Evolutionary conservation across 1,140 invertebrate species (phyloP).

Genomic region (Pollicipes pollicipes): DNA sequence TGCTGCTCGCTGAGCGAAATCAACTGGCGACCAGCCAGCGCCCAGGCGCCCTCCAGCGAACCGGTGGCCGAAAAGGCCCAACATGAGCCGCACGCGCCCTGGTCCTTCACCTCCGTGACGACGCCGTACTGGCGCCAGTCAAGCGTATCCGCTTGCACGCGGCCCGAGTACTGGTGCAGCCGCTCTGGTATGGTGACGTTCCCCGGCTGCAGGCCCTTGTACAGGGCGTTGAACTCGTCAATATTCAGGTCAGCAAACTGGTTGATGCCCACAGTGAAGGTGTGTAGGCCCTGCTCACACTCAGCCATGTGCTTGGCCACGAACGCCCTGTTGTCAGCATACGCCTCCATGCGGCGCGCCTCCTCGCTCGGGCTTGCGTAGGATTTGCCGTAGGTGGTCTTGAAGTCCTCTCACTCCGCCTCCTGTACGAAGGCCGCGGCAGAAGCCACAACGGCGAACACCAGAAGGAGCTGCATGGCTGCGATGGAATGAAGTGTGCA

Average conservation of each 20-base stretch:
- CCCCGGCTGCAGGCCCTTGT: constrained; percentile 48
- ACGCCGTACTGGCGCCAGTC: constrained; percentile 77
- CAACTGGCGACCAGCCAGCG: no score
- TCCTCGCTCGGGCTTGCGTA: no score
- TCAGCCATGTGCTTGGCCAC: constrained; percentile 13
- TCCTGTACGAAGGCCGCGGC: no score
- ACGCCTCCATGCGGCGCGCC: no score
- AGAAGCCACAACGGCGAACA: no score
- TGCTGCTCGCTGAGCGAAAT: constrained; percentile 21
- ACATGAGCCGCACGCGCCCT: constrained; percentile 83
- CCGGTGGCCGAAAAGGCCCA: constrained; percentile 69
- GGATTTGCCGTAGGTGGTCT: no score
- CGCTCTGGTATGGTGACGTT: neutral
- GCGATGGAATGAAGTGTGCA: no score
- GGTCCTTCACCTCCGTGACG: constrained; percentile 82
- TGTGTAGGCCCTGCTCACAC: constrained; percentile 38
- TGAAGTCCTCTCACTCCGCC: no score
- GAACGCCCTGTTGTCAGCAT: neutral
- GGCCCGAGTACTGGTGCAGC: neutral
- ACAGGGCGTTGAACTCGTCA: constrained; percentile 51
- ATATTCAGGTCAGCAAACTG: constrained; percentile 69
- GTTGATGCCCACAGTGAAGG: constrained; percentile 51
- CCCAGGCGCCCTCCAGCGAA: neutral
- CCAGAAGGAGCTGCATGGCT: no score
- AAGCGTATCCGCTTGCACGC: no score